Evolutionary conservation across 2,888 invertebrate species (phyloP).

Genomic region (Machimus rusticus): DNA sequence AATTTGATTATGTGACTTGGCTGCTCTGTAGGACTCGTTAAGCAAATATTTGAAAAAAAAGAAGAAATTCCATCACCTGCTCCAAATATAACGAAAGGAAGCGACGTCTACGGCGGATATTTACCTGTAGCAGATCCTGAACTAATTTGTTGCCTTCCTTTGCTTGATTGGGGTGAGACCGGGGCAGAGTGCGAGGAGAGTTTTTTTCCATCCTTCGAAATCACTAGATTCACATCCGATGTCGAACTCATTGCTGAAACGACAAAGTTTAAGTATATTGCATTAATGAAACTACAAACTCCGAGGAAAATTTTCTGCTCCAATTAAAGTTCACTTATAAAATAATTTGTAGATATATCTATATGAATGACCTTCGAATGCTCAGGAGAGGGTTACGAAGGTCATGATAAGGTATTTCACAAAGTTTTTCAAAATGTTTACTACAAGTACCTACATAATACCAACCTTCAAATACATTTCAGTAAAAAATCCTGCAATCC

Average conservation of each 20-base stretch:
- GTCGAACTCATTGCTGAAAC: conserved; percentile 21
- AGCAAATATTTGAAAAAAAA: neutral
- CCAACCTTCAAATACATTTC: neutral
- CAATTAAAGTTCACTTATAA: conserved; percentile 3
- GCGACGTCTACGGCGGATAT: neutral
- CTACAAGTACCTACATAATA: neutral
- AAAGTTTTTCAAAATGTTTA: neutral
- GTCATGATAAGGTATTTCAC: neutral
- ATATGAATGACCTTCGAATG: neutral
- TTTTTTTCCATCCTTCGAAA: neutral
- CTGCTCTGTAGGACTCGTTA: neutral
- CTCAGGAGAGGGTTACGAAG: neutral
- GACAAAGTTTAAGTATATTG: neutral
- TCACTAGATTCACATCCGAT: conserved; percentile 10
- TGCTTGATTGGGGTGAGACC: conserved; percentile 11
- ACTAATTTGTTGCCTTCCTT: conserved; percentile 31
- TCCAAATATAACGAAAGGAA: neutral
- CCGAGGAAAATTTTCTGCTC: conserved; percentile 30
- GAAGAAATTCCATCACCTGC: neutral
- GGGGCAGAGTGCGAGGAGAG: conserved; percentile 4
- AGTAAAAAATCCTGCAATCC: neutral
- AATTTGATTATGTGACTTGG: neutral
- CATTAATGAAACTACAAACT: neutral
- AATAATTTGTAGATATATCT: neutral
- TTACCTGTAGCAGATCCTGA: conserved; percentile 57